Evolutionary conservation across 2,797 vertebrate species (phyloP), one percentile per base, ranked within the genome.

Genomic region (Yasuhikotakia modesta): DNA sequence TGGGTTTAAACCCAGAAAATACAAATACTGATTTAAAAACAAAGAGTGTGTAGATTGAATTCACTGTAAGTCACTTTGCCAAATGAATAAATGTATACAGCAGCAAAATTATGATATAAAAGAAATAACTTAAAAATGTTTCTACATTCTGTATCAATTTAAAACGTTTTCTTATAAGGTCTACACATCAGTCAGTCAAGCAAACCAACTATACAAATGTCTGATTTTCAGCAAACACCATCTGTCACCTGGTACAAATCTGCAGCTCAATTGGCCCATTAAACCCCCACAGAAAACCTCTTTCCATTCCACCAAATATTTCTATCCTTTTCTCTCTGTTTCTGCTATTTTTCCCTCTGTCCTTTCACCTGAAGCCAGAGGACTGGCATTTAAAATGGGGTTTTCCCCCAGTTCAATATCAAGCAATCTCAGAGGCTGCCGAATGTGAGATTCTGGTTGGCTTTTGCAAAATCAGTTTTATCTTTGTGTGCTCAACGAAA

Each of bases 391-490:
- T 81, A 67, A 81, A 81, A 73, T 67, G 14, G 61, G 77, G 60
- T 82, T 83, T 81, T 30, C 68, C 57, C 73, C 52, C 78, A 70
- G 60, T 48, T 43, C 21, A 60, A 45, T 35, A n/a, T 78, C 74
- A 70, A 52, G 69, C 81, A 82, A 82, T 81, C 79, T 52, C 57
- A 58, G 39, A 52, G 71, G 70, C 79, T 70, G 74, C 77, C 82
- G 81, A 83, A 84, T 79, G 81, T 76, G 58, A 85, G 81, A 86
- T 85, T 85, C 82, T 80, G 73, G 70, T 73, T 70, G 73, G 74
- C 77, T 85, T 87, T 76, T 80, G 70, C 78, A 22, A 84, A 82
- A 82, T 85, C 83, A 75, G 79, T 84, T 86, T 83, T 82, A 84
- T 85, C 81, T 85, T 78, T 82, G 79, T 84, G 83, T 83, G 83